Evolutionary conservation across 1,140 invertebrate species (phyloP).

Genomic region (Drosophila nikananu): DNA sequence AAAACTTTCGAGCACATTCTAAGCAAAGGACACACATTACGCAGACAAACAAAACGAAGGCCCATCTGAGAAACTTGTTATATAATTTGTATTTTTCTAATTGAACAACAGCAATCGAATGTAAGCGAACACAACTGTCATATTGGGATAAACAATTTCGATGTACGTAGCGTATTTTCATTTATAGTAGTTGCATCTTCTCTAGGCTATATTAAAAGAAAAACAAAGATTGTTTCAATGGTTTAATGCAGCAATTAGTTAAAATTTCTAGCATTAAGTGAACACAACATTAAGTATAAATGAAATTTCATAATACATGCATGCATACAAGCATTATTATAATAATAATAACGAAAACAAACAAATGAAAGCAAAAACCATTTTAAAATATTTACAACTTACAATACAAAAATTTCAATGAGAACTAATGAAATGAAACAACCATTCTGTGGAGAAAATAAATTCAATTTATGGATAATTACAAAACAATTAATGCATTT

Average conservation of each 20-base stretch:
- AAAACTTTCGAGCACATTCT: slow-evolving; percentile 64
- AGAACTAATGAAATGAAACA: slow-evolving; percentile 69
- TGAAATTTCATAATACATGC: slow-evolving; percentile 66
- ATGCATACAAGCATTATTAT: slow-evolving; percentile 52
- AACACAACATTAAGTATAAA: slow-evolving; percentile 68
- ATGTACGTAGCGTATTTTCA: slow-evolving; percentile 74
- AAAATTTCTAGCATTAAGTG: slow-evolving; percentile 75
- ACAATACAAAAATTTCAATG: slow-evolving; percentile 78
- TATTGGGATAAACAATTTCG: slow-evolving; percentile 77
- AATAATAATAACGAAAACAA: slow-evolving; percentile 18
- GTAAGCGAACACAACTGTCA: slow-evolving; percentile 81
- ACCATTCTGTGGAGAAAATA: slow-evolving; percentile 79
- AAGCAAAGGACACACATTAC: slow-evolving; percentile 39
- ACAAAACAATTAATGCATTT: slow-evolving; percentile 34
- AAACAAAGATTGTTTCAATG: slow-evolving; percentile 71
- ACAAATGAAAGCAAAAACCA: slow-evolving; percentile 57
- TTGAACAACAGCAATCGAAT: slow-evolving; percentile 61
- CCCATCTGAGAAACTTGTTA: slow-evolving; percentile 64
- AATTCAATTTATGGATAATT: slow-evolving; percentile 82
- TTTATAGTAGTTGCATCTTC: slow-evolving; percentile 79
- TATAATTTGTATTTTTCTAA: slow-evolving; percentile 73
- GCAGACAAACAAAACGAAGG: slow-evolving; percentile 30
- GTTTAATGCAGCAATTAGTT: slow-evolving; percentile 79
- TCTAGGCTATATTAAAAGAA: slow-evolving; percentile 70
- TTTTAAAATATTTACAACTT: slow-evolving; percentile 82